Evolutionary conservation across 2,797 vertebrate species (phyloP).

Genomic region (Molossus alvarezi): DNA sequence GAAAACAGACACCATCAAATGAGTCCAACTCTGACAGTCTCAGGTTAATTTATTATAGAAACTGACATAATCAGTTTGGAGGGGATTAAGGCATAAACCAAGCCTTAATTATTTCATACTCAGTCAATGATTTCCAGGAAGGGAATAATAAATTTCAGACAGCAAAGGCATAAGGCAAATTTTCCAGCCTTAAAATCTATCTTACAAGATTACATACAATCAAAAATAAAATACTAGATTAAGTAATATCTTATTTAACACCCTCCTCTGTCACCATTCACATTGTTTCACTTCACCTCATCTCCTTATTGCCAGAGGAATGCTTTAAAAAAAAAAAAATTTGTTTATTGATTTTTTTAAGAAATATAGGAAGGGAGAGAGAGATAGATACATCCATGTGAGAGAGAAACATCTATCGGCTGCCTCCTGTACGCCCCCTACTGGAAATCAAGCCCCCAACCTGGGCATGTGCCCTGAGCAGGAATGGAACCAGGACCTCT

Average conservation of each 20-base stretch:
- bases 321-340: too few relatives aligned
- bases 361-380: too few relatives aligned
- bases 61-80: not conserved
- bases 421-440: too few relatives aligned
- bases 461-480: too few relatives aligned
- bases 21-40: not conserved
- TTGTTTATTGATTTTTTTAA: too few relatives aligned
- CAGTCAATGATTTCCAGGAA: constrained; percentile 32
- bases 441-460: too few relatives aligned
- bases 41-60: constrained; percentile 21
- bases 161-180: not conserved
- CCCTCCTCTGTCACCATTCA: not conserved
- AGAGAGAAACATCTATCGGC: too few relatives aligned
- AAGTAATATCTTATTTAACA: not conserved
- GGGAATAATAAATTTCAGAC: constrained; percentile 1
- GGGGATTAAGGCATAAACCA: not conserved
- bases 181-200: not conserved
- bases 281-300: not conserved
- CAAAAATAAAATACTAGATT: not conserved
- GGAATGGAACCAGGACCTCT: too few relatives aligned
- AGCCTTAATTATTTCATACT: constrained; percentile 41
- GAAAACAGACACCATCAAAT: not conserved
- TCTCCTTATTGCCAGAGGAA: not conserved
- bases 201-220: not conserved
- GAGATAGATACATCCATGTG: too few relatives aligned